Evolutionary conservation across 92 coral and sea anemone species (phyloP), one percentile per base, ranked within the genome.

Genomic region (Porites cylindrica): DNA sequence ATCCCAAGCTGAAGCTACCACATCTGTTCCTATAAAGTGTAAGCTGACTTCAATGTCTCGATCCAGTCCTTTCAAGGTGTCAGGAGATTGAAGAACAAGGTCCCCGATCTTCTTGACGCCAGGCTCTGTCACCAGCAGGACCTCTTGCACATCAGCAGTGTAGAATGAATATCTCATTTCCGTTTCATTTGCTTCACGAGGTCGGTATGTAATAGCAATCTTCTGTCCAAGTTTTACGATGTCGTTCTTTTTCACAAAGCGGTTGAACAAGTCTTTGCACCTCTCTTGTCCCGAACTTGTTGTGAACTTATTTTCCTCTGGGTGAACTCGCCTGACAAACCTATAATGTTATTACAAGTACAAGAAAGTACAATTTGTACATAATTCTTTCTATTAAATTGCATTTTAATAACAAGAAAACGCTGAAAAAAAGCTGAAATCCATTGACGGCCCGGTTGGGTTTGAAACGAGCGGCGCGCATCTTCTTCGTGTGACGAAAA

Each of bases 21-120:
- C 50, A 66, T 93, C 96, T 52, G 96, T 90, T 54, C 91, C 96
- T 21, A 91, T 89, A 76, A 93, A 93, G 78, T 82, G 82, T 53
- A 90, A 75, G 63, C 91, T 91, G n/a, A 93, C 82, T 70, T 78
- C 89, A 60, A 93, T 79, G 21, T 83, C 82, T 43, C 96, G 80
- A 20, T 81, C 76, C 38, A 58, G 17, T 23, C 86, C 89, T 61
- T 88, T 80, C 80, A 88, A 71, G 13, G 93, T 66, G 29, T 91
- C 94, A 26, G 96, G 94, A 13, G 75, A 67, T 11, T 53, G 26
- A 18, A 81, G 19, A 20, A 90, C 82, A 29, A 87, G 70, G 20
- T 83, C 86, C 23, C 86, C 92, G 62, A 93, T 81, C 82, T 83
- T 56, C 24, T 82, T 92, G 7, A 93, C 94, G 14, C 79, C 96